These are phyloP conservation scores for Gorsachius magnificus DNA, from an alignment of 2,797 vertebrate species.

Conservation along the genomic window DNA sequence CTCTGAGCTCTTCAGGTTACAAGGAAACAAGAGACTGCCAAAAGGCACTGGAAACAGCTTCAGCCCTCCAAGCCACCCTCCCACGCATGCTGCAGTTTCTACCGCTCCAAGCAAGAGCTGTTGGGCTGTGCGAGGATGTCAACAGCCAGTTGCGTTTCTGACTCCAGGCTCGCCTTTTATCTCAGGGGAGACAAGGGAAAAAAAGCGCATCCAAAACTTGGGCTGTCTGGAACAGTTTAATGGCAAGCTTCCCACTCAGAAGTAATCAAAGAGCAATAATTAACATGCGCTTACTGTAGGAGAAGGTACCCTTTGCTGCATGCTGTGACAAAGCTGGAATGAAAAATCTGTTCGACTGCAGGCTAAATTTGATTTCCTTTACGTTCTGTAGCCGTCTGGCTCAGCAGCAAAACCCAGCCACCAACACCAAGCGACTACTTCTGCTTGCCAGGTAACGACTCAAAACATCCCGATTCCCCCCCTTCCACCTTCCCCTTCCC, in stretches of 20 bases:
- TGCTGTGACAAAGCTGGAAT: conserved; percentile 70
- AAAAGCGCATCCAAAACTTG: not conserved
- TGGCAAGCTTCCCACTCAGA: conserved; percentile 69
- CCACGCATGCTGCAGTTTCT: conserved; percentile 72
- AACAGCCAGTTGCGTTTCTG: conserved; percentile 61
- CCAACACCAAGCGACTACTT: not conserved
- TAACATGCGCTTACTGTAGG: conserved; percentile 63
- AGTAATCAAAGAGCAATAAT: conserved; percentile 72
- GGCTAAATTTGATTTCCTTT: conserved; percentile 59
- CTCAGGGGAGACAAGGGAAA: conserved; percentile 22
- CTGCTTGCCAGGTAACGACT: conserved; percentile 43
- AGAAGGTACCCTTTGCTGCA: conserved; percentile 57
- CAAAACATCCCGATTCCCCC: not conserved
- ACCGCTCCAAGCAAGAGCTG: conserved; percentile 68
- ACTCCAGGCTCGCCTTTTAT: conserved; percentile 71
- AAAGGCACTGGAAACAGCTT: conserved; percentile 72
- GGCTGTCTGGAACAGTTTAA: conserved; percentile 68
- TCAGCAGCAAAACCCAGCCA: conserved; percentile 33
- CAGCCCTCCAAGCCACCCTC: conserved; percentile 69
- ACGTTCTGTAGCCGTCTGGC: conserved; percentile 49
- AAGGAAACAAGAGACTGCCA: conserved; percentile 67
- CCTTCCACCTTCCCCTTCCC: not conserved
- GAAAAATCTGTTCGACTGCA: conserved; percentile 67
- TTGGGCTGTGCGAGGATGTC: conserved; percentile 63
- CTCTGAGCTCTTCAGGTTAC: conserved; percentile 65